A percentile compares a stretch with the other conserved stretches of the same genome.
Conservation (phyloP, 2,888 invertebrate genomes). For the Phrixothrix hirtus region DNA sequence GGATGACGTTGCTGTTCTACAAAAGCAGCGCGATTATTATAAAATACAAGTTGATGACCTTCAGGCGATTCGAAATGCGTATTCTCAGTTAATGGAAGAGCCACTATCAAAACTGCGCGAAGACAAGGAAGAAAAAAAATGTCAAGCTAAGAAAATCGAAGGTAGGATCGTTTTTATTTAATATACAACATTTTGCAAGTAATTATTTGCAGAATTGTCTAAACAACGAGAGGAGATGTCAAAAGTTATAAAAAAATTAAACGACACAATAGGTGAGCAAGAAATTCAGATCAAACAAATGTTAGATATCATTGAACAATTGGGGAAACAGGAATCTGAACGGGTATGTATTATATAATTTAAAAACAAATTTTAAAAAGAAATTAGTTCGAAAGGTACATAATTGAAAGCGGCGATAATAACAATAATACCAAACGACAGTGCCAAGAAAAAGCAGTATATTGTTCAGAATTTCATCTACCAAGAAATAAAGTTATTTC, state of each 20-base stretch:
- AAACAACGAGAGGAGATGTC: slow-evolving; percentile 3
- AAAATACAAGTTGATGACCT: slow-evolving; percentile 21
- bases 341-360: too few species aligned
- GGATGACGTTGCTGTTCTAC: slow-evolving; percentile 6
- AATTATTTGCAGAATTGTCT: slow-evolving; percentile 5
- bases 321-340: too few species aligned
- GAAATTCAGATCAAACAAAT: slow-evolving; percentile 14
- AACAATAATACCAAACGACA: too few species aligned
- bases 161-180: too few species aligned
- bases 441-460: too few species aligned
- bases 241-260: neutral
- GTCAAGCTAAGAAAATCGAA: slow-evolving; percentile 1
- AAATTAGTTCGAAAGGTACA: too few species aligned
- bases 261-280: neutral
- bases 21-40: slow-evolving; percentile 27
- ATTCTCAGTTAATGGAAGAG: slow-evolving; percentile 15
- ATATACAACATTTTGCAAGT: too few species aligned
- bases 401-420: too few species aligned
- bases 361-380: too few species aligned
- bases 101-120: neutral
- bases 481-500: too few species aligned
- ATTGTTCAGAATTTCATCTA: too few species aligned
- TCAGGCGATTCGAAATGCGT: slow-evolving; percentile 14
- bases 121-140: neutral
- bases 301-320: too few species aligned